Evolutionary conservation across 2,113 vertebrate species (phyloP), one percentile per base, ranked within the genome.

Genomic region (Ciconia boyciana): DNA sequence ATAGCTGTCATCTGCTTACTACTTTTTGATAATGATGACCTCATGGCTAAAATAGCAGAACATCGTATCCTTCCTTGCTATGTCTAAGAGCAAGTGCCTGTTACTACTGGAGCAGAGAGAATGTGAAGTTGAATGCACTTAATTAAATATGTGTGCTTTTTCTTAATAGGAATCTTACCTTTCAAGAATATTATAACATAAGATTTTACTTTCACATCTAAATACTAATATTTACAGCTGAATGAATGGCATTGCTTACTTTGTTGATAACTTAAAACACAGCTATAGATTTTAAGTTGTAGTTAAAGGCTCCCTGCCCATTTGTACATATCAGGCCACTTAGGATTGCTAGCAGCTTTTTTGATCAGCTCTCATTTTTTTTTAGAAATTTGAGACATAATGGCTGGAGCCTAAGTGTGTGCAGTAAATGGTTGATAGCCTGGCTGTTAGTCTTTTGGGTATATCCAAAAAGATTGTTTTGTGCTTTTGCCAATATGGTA

Each of bases 1-100:
- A 99, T 99, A 90, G 99, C 99, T 93, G 99, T 99, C 49, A 98
- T 99, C 94, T 99, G 99, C 95, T 98, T 99, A 46, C 97, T 99
- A 10, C 99, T 99, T 94, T 99, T 99, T 51, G 99, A 99, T 97
- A 99, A 99, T 86, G 99, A 99, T 64, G 99, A 99, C 89, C 99
- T 99, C 87, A 99, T 99, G 99, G 99, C 99, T 68, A 99, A 99
- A 97, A 99, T 99, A 98, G 99, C 99, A 34, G 99, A 99, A 95
- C 99, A 99, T 97, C 99, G 99, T 99, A 99, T 99, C 99, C 99
- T 99, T 99, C 98, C 76, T 79, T 89, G 26, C 28, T 75, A 1
- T 14, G 2, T 20, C 15, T 86, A 62, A 70, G 49, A 83, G 4
- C 49, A 80, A 57, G 9, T 57, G 32, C 64, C 51, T 41, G 0